These are phyloP conservation scores for Stenurella melanura DNA, from an alignment of 2,888 invertebrate genomes.

Conservation along the genomic window DNA sequence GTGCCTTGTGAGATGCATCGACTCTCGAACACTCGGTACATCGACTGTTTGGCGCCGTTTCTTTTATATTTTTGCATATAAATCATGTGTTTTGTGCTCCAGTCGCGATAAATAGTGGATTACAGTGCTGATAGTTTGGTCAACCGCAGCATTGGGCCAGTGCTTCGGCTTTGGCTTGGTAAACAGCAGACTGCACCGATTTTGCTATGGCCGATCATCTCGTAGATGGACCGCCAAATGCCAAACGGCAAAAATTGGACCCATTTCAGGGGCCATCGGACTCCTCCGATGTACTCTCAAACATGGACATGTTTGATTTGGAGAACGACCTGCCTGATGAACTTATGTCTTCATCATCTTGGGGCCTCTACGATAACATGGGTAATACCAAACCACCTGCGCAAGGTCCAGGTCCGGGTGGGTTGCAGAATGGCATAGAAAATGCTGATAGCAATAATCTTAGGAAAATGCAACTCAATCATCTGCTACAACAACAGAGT, in stretches of 20 bases:
- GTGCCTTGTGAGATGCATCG: conserved; percentile 85
- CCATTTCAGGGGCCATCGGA: conserved; percentile 88
- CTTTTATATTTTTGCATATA: conserved; percentile 71
- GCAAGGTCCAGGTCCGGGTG: conserved; percentile 88
- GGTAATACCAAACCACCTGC: conserved; percentile 83
- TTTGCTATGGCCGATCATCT: conserved; percentile 92
- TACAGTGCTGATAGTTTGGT: conserved; percentile 70
- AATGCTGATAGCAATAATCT: conserved; percentile 74
- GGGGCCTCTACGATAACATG: conserved; percentile 76
- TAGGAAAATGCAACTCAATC: conserved; percentile 79
- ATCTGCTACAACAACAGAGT: conserved; percentile 81
- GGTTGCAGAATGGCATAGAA: conserved; percentile 84
- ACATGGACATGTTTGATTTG: conserved; percentile 90
- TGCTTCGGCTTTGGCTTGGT: conserved; percentile 80
- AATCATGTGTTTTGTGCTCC: conserved; percentile 73
- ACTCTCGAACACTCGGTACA: conserved; percentile 82
- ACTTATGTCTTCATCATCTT: conserved; percentile 83
- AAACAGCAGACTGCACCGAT: conserved; percentile 75
- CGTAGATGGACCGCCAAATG: conserved; percentile 94
- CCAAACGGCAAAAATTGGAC: conserved; percentile 94
- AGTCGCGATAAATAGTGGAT: conserved; percentile 72
- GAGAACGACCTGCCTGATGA: conserved; percentile 96
- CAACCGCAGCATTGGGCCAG: conserved; percentile 72
- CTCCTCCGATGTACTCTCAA: conserved; percentile 87
- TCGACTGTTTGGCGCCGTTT: conserved; percentile 77